phyloP scores from a whole-genome alignment of 2,888 invertebrate species.

The Drosophila kuntzei region DNA sequence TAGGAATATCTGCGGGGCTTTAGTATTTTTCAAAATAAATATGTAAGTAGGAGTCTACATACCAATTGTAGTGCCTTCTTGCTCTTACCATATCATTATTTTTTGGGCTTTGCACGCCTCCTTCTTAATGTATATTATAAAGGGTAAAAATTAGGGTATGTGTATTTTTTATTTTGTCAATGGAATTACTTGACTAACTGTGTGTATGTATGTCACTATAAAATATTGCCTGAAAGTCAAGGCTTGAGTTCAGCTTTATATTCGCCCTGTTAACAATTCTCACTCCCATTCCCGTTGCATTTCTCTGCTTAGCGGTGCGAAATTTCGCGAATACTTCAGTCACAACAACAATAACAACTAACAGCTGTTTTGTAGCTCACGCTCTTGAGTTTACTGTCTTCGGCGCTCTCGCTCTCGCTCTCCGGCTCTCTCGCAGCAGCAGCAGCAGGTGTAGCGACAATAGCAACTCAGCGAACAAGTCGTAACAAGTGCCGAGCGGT shows the following conservation, averaged over 20 bases:
- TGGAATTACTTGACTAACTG: too few species aligned
- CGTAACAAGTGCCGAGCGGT: conserved; percentile 63
- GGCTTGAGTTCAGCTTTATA: conserved; percentile 16
- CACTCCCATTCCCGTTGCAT: conserved; percentile 51
- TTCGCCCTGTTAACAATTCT: conserved; percentile 28
- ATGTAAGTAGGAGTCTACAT: too few species aligned
- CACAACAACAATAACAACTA: conserved; percentile 33
- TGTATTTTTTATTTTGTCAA: too few species aligned
- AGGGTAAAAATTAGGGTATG: too few species aligned
- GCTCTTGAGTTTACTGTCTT: conserved; percentile 11
- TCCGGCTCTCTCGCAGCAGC: conserved; percentile 20
- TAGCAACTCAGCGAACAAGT: conserved; percentile 28
- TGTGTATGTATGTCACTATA: background rate
- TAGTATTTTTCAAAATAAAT: too few species aligned
- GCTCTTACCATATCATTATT: too few species aligned
- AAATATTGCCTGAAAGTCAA: conserved; percentile 42
- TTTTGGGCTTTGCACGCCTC: too few species aligned
- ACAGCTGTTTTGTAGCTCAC: conserved; percentile 60
- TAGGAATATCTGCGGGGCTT: too few species aligned
- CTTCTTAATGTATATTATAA: too few species aligned
- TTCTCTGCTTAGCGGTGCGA: conserved; percentile 22
- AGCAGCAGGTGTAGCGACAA: conserved; percentile 58
- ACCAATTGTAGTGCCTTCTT: too few species aligned
- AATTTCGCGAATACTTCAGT: conserved; percentile 63
- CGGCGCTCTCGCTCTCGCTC: conserved; percentile 12